Percentiles rank a stretch among this genome's conserved stretches.
These are phyloP conservation scores for Solenodon paradoxus DNA, from an alignment of 2,113 vertebrate species.

Conservation along the genomic window DNA sequence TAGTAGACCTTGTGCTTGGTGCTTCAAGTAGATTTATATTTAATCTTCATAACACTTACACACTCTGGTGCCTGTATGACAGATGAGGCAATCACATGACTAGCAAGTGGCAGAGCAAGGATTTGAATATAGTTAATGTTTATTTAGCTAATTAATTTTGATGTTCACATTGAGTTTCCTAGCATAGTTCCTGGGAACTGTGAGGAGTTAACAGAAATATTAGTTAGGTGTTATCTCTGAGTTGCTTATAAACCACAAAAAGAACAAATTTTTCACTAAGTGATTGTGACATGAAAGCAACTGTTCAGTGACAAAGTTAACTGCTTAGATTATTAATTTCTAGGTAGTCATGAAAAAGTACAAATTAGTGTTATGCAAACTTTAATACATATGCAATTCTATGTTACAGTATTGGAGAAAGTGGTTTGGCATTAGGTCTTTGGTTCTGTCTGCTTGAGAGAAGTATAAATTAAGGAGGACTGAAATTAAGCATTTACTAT, in stretches of 20 bases:
- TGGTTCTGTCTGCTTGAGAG: neutral
- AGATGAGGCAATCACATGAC: neutral
- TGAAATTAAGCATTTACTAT: neutral
- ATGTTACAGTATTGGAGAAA: neutral
- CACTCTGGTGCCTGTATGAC: neutral
- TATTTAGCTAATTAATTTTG: conserved; percentile 24
- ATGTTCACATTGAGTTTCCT: neutral
- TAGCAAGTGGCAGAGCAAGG: neutral
- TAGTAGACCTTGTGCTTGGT: neutral
- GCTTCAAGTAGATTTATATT: conserved; percentile 8
- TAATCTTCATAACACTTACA: neutral
- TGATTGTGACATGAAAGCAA: neutral
- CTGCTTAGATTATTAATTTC: neutral
- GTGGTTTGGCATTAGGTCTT: conserved; percentile 1
- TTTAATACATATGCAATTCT: neutral
- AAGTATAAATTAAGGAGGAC: conserved; percentile 5
- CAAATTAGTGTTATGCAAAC: neutral
- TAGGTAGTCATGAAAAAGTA: neutral
- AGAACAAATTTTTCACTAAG: neutral
- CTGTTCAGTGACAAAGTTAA: conserved; percentile 13
- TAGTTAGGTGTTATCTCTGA: neutral
- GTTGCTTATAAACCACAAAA: neutral
- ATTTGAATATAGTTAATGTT: neutral
- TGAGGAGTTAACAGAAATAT: neutral
- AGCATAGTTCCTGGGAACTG: neutral